These are phyloP conservation scores for Nasonia giraulti DNA, from an alignment of 1,140 invertebrate species.

Conservation along the genomic window DNA sequence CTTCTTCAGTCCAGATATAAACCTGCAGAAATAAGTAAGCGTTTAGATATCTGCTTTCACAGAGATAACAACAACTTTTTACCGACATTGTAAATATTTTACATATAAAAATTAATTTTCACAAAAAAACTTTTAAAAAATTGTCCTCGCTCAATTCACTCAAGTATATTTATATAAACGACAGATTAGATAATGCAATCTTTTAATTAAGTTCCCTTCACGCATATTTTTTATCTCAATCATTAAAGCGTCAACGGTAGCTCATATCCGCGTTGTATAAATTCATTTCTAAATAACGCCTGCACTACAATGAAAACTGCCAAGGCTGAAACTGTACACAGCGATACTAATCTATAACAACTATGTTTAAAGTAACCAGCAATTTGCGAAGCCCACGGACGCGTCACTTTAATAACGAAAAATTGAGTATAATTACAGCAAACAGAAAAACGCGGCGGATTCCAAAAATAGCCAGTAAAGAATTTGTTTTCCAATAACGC, in stretches of 20 bases:
- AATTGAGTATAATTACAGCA: background rate
- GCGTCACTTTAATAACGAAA: background rate
- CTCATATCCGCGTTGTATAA: background rate
- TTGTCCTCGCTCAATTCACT: background rate
- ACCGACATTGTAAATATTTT: too few species aligned
- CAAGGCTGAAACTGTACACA: background rate
- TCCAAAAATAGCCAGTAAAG: background rate
- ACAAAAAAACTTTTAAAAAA: background rate
- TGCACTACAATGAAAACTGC: background rate
- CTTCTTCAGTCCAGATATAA: slow-evolving; percentile 58
- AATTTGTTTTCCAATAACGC: background rate
- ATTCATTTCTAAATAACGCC: background rate
- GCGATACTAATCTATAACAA: background rate
- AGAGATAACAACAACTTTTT: background rate
- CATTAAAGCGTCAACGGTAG: background rate
- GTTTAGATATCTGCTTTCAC: background rate
- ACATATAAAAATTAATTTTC: background rate
- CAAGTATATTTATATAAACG: background rate
- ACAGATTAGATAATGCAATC: slow-evolving; percentile 23
- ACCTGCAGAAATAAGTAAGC: slow-evolving; percentile 42
- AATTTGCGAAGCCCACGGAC: background rate
- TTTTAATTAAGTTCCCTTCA: slow-evolving; percentile 5
- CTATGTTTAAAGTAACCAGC: background rate
- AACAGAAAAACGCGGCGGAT: too few species aligned
- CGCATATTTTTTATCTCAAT: slow-evolving; percentile 10